phyloP scores from a whole-genome alignment of 2,113 vertebrate species.

The Caretta caretta region DNA sequence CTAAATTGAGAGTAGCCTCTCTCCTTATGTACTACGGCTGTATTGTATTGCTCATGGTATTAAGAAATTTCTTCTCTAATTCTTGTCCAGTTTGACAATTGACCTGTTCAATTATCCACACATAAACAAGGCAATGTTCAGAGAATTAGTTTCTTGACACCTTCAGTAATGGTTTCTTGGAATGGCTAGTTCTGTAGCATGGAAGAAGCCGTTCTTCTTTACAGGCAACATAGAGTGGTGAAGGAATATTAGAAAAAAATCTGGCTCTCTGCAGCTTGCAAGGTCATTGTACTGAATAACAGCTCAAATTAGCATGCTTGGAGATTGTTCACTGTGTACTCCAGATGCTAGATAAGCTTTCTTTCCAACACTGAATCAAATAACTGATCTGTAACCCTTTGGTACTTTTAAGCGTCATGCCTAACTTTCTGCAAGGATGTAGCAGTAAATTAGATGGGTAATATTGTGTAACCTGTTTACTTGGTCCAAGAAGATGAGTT shows the following conservation, averaged over 20 bases:
- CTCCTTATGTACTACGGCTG: background rate
- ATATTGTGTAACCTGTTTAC: background rate
- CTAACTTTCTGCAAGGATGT: background rate
- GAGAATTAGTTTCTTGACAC: background rate
- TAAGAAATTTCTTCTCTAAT: background rate
- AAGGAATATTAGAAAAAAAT: background rate
- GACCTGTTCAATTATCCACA: background rate
- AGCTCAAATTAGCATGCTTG: background rate
- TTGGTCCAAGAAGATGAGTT: background rate
- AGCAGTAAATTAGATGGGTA: background rate
- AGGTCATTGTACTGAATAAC: background rate
- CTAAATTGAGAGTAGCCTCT: background rate
- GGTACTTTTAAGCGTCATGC: background rate
- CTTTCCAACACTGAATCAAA: background rate
- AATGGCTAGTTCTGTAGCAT: background rate
- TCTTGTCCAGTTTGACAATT: background rate
- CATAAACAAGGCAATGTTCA: background rate
- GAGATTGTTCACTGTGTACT: background rate
- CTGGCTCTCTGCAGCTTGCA: background rate
- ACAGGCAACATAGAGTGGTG: accelerated
- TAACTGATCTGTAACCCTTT: background rate
- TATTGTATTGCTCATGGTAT: background rate
- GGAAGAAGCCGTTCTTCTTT: background rate
- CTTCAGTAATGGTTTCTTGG: background rate
- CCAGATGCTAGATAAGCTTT: background rate